Percentiles rank a stretch among this genome's conserved stretches.
phyloP scores from a whole-genome alignment of 2,113 vertebrate species.

The Chamaea fasciata region DNA sequence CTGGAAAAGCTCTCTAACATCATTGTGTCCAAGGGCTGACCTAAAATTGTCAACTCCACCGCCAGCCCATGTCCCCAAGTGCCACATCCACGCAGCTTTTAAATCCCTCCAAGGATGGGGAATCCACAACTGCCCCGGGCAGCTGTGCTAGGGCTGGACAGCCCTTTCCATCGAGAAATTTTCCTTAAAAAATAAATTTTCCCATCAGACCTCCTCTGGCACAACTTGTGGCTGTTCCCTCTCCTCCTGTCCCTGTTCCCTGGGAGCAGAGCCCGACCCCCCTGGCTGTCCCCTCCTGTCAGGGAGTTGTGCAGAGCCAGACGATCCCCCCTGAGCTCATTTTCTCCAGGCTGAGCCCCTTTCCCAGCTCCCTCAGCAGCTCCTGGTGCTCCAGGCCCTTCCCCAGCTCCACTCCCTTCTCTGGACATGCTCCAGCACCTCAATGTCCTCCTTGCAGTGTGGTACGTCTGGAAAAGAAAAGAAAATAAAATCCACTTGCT shows the following conservation, averaged over 20 bases:
- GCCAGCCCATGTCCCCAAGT: background rate
- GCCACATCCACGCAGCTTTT: background rate
- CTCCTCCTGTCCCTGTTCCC: rapidly evolving
- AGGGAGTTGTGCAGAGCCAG: background rate
- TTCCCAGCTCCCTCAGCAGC: rapidly evolving
- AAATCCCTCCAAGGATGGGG: background rate
- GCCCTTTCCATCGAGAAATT: background rate
- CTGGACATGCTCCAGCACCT: rapidly evolving
- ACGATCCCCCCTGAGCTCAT: background rate
- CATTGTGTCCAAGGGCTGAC: too few relatives aligned
- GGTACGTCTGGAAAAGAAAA: background rate
- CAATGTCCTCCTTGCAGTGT: background rate
- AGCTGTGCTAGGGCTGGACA: background rate
- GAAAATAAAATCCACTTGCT: background rate
- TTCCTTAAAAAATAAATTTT: background rate
- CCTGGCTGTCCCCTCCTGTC: too few relatives aligned
- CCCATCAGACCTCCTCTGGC: background rate
- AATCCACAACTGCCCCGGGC: background rate
- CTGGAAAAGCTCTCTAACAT: background rate
- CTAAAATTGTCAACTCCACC: background rate
- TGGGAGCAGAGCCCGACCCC: background rate
- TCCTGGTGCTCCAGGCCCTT: background rate
- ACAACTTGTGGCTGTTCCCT: rapidly evolving
- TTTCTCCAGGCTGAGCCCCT: background rate
- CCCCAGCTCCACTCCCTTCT: rapidly evolving